Evolutionary conservation across 2,888 invertebrate species (phyloP).

Genomic region (Phaedon cochleariae): DNA sequence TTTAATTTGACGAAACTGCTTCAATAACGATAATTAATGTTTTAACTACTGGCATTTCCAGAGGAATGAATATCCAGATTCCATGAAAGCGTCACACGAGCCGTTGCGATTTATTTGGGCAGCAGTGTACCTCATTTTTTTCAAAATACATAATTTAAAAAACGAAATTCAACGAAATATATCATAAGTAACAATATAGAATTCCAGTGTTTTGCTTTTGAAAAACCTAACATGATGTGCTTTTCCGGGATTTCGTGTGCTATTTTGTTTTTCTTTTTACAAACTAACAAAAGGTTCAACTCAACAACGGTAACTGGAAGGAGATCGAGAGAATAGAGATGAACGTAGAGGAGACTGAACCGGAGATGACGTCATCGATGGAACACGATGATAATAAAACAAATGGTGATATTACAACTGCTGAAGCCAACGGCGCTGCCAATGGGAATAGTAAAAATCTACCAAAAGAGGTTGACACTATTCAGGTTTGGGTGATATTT

Average conservation of each 20-base stretch:
- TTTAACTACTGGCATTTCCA: no score
- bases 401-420: conserved; percentile 29
- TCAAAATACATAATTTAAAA: no score
- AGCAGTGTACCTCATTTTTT: no score
- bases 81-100: no score
- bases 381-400: conserved; percentile 24
- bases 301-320: conserved; percentile 58
- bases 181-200: no score
- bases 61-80: no score
- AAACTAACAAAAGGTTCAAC: conserved; percentile 60
- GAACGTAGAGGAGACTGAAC: conserved; percentile 36
- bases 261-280: conserved; percentile 42
- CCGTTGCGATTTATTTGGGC: no score
- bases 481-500: conserved; percentile 45
- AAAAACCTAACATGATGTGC: no score
- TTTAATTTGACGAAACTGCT: no score
- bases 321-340: conserved; percentile 58
- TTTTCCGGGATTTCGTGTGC: conserved; percentile 34
- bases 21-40: no score
- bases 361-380: not conserved
- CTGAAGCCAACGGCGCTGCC: conserved; percentile 33
- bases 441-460: conserved; percentile 39
- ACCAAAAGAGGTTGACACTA: conserved; percentile 37
- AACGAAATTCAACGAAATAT: no score
- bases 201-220: no score